Base-by-base conservation (phyloP, 2,888 invertebrate genomes). In the Iselma pallidipennis region DNA sequence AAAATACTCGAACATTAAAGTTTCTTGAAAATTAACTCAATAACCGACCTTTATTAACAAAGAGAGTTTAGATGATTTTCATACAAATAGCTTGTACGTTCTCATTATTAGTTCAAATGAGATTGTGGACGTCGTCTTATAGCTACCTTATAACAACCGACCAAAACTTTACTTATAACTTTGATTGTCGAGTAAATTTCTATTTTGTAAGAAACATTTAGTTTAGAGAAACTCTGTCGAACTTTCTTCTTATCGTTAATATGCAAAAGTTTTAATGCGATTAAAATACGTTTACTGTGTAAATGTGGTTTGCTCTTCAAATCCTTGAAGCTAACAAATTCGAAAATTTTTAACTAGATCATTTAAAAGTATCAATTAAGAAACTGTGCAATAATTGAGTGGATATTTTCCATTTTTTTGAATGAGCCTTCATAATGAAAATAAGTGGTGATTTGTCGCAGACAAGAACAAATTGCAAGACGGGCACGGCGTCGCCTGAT, bases 401-500 rank as follows among this genome's bases (percentile, higher is more conserved):
- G 12, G n/a, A 7, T n/a, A 2, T 23, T 2, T 26, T 16, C 3
- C 10, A 45, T 28, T 1, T 28, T 45, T 45, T 6, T 19, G 10
- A 26, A 45, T 26, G 12, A 28, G 16, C 7, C 12, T 3, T 49
- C 45, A 26, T 55, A 37, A 55, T 7, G 49, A 12, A 55, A 55
- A 29, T 55, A 55, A 55, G 19, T 29, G 16, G 26, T 19, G 14
- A 49, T 25, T n/a, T 55, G 55, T 48, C 48, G 48, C 14, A 55
- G 45, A 55, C 48, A 53, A 31, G 55, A 48, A 48, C 29, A 45
- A 16, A 55, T 48, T 55, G 21, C 14, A 49, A 29, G 45, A 29
- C 29, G 29, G n/a, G 9, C 9, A 45, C n/a, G 50, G 59, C 53
- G 54, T 33, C 60, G 57, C 54, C 62, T 55, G 56, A 58, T 59